Conservation (phyloP, 2,797 vertebrate species). For the Thunnus albacares region DNA sequence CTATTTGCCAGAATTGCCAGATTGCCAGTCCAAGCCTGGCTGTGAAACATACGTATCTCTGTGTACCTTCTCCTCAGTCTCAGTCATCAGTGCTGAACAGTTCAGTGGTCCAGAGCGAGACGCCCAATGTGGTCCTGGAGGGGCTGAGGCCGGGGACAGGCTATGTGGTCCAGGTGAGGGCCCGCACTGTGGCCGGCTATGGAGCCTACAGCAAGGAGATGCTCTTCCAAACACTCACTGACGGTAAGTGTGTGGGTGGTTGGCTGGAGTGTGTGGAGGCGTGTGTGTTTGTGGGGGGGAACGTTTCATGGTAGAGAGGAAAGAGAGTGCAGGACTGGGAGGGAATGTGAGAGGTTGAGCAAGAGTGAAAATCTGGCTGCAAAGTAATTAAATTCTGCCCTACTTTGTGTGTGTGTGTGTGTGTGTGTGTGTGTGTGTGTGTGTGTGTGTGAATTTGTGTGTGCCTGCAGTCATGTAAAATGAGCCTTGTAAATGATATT, state of each 20-base stretch:
- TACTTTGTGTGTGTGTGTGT: constrained; percentile 45
- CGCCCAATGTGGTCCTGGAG: constrained; percentile 90
- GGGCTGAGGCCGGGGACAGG: constrained; percentile 92
- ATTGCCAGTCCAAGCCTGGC: too few species aligned
- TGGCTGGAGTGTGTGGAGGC: constrained; percentile 39
- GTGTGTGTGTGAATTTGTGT: constrained; percentile 27
- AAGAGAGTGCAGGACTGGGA: constrained; percentile 33
- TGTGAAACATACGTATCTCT: constrained; percentile 35
- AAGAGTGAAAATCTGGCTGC: constrained; percentile 56
- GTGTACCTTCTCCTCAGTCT: constrained; percentile 79
- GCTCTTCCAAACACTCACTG: constrained; percentile 96
- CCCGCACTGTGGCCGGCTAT: constrained; percentile 92
- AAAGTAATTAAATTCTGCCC: constrained; percentile 67
- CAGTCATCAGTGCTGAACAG: constrained; percentile 91
- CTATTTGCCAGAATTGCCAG: too few species aligned
- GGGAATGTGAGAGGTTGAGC: constrained; percentile 40
- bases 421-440: constrained; percentile 34
- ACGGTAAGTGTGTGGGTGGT: constrained; percentile 87
- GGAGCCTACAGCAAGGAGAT: constrained; percentile 96
- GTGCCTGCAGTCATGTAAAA: constrained; percentile 46
- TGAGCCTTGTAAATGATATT: constrained; percentile 42
- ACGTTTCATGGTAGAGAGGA: constrained; percentile 39
- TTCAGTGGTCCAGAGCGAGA: constrained; percentile 90
- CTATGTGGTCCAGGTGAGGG: constrained; percentile 94
- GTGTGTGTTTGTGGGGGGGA: constrained; percentile 39